Conservation (phyloP, 2,797 vertebrate genomes). For the Chlorospingus flavigularis region DNA sequence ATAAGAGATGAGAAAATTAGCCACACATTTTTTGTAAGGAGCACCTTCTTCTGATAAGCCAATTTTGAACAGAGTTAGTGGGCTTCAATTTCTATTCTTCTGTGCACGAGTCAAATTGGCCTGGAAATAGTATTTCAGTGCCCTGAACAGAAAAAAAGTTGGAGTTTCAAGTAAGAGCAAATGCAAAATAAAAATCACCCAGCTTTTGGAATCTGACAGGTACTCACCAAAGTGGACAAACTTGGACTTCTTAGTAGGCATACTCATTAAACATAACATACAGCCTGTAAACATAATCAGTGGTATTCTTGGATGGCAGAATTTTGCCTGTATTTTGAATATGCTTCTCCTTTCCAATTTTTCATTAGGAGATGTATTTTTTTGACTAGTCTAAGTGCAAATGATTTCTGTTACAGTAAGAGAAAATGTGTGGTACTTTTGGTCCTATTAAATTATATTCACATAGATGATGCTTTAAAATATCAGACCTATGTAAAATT, state of each 20-base stretch:
- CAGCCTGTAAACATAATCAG: not conserved
- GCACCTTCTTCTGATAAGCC: not conserved
- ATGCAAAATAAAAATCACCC: not conserved
- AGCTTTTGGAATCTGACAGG: not conserved
- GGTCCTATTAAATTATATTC: not conserved
- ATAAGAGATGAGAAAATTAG: not conserved
- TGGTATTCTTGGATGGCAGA: not conserved
- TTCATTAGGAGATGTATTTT: not conserved
- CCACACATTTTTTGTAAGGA: not conserved
- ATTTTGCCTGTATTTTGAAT: not conserved
- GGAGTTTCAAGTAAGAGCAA: not conserved
- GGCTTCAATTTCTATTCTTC: not conserved
- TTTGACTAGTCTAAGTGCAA: not conserved
- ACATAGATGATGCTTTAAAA: not conserved
- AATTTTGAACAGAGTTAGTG: not conserved
- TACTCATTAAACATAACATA: not conserved
- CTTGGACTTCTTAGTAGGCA: not conserved
- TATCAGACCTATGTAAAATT: not conserved
- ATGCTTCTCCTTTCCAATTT: rapidly evolving
- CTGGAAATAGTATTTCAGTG: not conserved
- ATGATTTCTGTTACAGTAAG: not conserved
- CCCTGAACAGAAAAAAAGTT: not conserved
- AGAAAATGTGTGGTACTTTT: not conserved
- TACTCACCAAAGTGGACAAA: not conserved
- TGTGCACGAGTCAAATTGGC: not conserved